These are phyloP conservation scores for Subanguina moxae DNA, from an alignment of 1,140 invertebrate species.

Conservation along the genomic window DNA sequence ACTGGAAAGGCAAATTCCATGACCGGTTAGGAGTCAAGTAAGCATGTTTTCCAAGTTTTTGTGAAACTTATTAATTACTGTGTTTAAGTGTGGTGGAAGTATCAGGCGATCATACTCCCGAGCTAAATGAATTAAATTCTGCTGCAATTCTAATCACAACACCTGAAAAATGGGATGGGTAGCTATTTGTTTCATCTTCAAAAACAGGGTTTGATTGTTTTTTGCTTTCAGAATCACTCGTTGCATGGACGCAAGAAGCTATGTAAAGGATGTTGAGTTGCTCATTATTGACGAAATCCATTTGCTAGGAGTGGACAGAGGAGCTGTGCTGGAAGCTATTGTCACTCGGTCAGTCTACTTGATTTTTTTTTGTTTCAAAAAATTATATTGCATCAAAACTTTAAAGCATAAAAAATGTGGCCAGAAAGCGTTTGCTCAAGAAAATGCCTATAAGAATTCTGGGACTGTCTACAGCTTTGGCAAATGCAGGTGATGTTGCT, in stretches of 20 bases:
- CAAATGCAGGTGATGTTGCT: slow-evolving; percentile 91
- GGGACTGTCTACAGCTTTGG: slow-evolving; percentile 91
- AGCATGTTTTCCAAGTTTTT: slow-evolving; percentile 32
- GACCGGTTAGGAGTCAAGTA: slow-evolving; percentile 69
- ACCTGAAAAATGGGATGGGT: slow-evolving; percentile 97
- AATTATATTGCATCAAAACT: slow-evolving; percentile 44
- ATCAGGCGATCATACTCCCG: slow-evolving; percentile 90
- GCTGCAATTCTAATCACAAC: slow-evolving; percentile 94
- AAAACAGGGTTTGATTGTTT: too few relatives aligned
- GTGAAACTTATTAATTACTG: slow-evolving; percentile 8
- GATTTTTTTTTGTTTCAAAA: slow-evolving; percentile 2
- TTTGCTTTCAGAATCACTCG: slow-evolving; percentile 70
- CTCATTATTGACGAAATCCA: slow-evolving; percentile 99
- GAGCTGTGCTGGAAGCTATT: slow-evolving; percentile 70
- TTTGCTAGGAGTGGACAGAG: slow-evolving; percentile 73
- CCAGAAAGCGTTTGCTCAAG: slow-evolving; percentile 65
- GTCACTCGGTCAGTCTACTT: slow-evolving; percentile 72
- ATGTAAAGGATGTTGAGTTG: slow-evolving; percentile 82
- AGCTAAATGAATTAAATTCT: slow-evolving; percentile 75
- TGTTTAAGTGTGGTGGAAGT: slow-evolving; percentile 79
- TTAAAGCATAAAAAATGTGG: slow-evolving; percentile 65
- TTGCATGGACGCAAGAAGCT: slow-evolving; percentile 91
- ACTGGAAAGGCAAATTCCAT: slow-evolving; percentile 88
- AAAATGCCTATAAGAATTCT: slow-evolving; percentile 74
- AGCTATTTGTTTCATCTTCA: too few relatives aligned